These are phyloP conservation scores for Toxotes chatareus DNA, from an alignment of 2,113 vertebrate species.

Conservation along the genomic window DNA sequence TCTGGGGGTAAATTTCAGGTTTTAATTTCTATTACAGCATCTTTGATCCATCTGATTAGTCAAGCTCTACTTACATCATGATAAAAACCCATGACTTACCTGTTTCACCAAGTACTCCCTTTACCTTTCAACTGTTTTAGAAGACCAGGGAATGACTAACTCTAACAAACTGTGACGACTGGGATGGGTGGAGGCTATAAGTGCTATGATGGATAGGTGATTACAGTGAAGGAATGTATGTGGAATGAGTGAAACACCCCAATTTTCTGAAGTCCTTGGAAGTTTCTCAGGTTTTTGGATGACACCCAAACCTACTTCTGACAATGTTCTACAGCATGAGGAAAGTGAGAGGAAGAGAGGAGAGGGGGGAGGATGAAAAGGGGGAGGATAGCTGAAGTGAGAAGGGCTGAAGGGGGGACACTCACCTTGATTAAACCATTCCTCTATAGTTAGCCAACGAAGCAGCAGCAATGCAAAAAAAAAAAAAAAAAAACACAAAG, in stretches of 20 bases:
- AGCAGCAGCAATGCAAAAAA: slow-evolving; percentile 88
- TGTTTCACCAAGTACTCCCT: neutral
- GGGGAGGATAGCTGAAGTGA: slow-evolving; percentile 33
- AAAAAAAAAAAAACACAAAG: slow-evolving; percentile 77
- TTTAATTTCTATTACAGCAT: slow-evolving; percentile 7
- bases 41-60: slow-evolving; percentile 14
- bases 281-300: slow-evolving; percentile 59
- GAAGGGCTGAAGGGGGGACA: slow-evolving; percentile 67
- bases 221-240: slow-evolving; percentile 23
- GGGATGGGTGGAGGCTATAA: slow-evolving; percentile 20
- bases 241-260: slow-evolving; percentile 46
- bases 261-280: slow-evolving; percentile 48
- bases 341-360: slow-evolving; percentile 41
- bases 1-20: neutral
- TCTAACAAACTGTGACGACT: slow-evolving; percentile 19
- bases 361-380: slow-evolving; percentile 14
- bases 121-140: slow-evolving; percentile 11
- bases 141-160: slow-evolving; percentile 3
- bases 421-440: slow-evolving; percentile 99
- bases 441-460: slow-evolving; percentile 95
- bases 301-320: slow-evolving; percentile 62
- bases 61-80: slow-evolving; percentile 50
- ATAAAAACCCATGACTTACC: slow-evolving; percentile 42
- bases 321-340: slow-evolving; percentile 61
- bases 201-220: neutral